Base-by-base conservation (phyloP, 1,140 invertebrate species). In the Drosophila pachea region DNA sequence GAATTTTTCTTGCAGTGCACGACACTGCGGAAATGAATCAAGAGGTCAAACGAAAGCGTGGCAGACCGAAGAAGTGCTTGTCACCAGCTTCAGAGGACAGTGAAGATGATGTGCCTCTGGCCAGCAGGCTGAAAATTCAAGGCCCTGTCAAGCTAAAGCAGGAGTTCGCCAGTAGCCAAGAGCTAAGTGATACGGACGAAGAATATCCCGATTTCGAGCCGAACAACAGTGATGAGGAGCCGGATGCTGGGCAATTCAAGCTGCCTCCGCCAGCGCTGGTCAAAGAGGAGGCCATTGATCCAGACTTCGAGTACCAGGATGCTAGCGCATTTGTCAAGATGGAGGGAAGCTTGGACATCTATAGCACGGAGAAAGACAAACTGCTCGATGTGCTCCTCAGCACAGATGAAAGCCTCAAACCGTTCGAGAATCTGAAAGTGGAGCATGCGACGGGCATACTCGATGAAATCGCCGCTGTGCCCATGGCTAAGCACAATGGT, bases 341-440 rank as follows among this genome's bases (percentile, higher is more conserved):
- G 33, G 87, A 89, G 49, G 73, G 76, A 32, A 55, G 74, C 31
- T 29, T 36, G 11, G 81, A 84, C 59, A 87, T 84, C 12, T 88
- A 68, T 12, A 86, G 86, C 66, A 83, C 73, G 49, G 76, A 88
- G n/a, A 88, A 88, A 48, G 88, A 89, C 58, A 81, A 86, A 38
- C 56, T 89, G 0, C 56, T 87, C 6, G 86, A 88, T 42, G 70
- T 70, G 14, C 58, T 88, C 42, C 75, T 87, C 7, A 86, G 47
- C 35, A 55, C 62, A 4, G 74, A 86, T n/a, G 82, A 86, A 48
- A 65, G 74, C 7, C 47, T 76, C 0, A 86, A 84, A 35, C 75
- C 84, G 11, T 87, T 81, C 40, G 74, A 76, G 32, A 77, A 62
- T 36, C 47, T 86, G 2, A 87, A 86, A 22, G 76, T 86, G 47